Evolutionary conservation across 2,113 vertebrate species (phyloP).

Genomic region (Callaeas wilsoni): DNA sequence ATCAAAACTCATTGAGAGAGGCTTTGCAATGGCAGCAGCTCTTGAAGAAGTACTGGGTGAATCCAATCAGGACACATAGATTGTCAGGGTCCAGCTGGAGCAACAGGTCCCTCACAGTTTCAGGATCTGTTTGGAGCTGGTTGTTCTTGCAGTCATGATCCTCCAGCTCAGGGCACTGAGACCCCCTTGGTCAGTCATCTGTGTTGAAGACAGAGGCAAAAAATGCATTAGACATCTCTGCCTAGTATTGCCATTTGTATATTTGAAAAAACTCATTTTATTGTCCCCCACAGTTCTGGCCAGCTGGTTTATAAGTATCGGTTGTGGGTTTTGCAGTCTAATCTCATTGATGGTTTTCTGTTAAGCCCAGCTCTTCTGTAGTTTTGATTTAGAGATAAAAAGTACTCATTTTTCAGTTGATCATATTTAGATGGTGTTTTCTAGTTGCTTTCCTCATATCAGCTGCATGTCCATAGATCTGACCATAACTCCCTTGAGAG

Average conservation of each 20-base stretch:
- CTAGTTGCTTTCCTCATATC: not conserved
- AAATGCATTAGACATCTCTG: not conserved
- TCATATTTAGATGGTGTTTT: not conserved
- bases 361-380: not conserved
- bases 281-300: not conserved
- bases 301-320: not conserved
- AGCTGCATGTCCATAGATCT: not conserved
- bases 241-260: rapidly evolving
- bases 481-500: not conserved
- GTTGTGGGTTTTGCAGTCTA: not conserved
- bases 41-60: too few species aligned
- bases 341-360: not conserved
- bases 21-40: too few species aligned
- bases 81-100: too few species aligned
- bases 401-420: not conserved
- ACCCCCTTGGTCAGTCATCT: too few species aligned
- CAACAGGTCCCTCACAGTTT: too few species aligned
- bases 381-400: not conserved
- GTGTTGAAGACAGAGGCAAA: not conserved
- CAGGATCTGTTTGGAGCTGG: not conserved
- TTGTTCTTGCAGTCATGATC: not conserved
- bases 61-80: too few species aligned
- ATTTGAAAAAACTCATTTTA: not conserved
- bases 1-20: too few species aligned
- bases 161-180: not conserved